phyloP scores from a whole-genome alignment of 2,888 invertebrate genomes.

The Tachina lurida region DNA sequence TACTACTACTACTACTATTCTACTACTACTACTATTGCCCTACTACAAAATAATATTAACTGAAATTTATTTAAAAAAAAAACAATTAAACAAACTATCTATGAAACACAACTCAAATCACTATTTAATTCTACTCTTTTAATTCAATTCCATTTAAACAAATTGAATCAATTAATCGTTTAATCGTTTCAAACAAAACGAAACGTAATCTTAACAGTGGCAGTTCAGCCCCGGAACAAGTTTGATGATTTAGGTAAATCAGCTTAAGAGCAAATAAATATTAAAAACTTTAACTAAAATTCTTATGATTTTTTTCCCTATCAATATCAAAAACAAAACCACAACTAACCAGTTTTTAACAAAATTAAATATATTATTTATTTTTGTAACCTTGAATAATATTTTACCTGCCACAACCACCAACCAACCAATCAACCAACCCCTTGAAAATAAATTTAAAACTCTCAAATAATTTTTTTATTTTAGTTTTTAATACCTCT shows the following conservation, averaged over 20 bases:
- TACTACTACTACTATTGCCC: conserved; percentile 59
- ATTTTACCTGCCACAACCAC: conserved; percentile 39
- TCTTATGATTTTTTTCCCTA: conserved; percentile 41
- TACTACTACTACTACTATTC: conserved; percentile 60
- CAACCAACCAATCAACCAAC: not conserved
- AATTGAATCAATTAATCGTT: conserved; percentile 54
- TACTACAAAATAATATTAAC: conserved; percentile 54
- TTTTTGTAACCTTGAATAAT: conserved; percentile 49
- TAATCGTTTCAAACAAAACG: conserved; percentile 75
- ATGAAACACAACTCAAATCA: conserved; percentile 55
- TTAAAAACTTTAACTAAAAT: conserved; percentile 43
- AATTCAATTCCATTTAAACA: conserved; percentile 61
- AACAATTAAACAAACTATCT: conserved; percentile 53
- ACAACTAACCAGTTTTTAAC: conserved; percentile 61
- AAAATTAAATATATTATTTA: conserved; percentile 64
- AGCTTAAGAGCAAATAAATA: conserved; percentile 30
- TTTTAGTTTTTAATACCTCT: conserved; percentile 29
- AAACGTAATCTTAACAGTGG: conserved; percentile 84
- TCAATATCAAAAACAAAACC: conserved; percentile 31
- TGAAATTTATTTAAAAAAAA: conserved; percentile 41
- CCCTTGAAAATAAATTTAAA: conserved; percentile 36
- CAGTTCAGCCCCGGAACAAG: conserved; percentile 88
- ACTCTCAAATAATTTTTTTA: conserved; percentile 32
- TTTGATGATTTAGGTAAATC: conserved; percentile 88
- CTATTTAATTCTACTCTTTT: conserved; percentile 55